Base-by-base conservation (phyloP, 2,888 invertebrate species). In the Cordilura impudica region DNA sequence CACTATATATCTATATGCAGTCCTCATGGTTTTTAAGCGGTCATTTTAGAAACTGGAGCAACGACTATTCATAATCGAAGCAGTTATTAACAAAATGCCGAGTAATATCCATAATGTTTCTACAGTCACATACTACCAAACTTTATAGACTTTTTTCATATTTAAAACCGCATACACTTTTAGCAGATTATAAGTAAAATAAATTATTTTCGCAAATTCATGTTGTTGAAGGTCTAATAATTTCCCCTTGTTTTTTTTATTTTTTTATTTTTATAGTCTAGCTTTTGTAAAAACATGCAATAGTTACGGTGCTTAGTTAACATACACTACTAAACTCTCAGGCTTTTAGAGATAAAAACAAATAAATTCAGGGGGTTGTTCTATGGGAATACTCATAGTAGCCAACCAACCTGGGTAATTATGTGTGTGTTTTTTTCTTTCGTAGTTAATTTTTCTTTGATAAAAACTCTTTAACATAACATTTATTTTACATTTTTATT, bases 201-300 rank as follows among this genome's bases (percentile, higher is more conserved):
- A n/a, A 7, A 31, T 31, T 47, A 29, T 54, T 74, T 74, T 67
- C 53, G 69, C 69, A 31, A 74, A 74, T 60, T 78, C 78, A 78
- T 79, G 67, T 75, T 60, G 70, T 49, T 75, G 63, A 65, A 79
- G 71, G 66, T 75, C 75, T 79, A 70, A 51, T 72, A 56, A 75
- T 75, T 74, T 70, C 51, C 53, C 75, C 66, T 67, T 53, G 53
- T 61, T 45, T 23, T 31, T 39, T 53, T 63, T 53, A 60, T 35
- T 45, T 26, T 7, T 1, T 4, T 26, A 16, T 31, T 54, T 54
- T 26, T 19, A 5, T 43, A n/a, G n/a, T 65, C 23, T 19, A 65
- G 12, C 10, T 21, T 39, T 45, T 16, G 21, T 10, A 71, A 63
- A 56, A 39, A 56, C 78, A 78, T 78, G 78, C 78, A 78, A 78